phyloP scores from a whole-genome alignment of 1,140 invertebrate genomes.

The Brachionus sp. region DNA sequence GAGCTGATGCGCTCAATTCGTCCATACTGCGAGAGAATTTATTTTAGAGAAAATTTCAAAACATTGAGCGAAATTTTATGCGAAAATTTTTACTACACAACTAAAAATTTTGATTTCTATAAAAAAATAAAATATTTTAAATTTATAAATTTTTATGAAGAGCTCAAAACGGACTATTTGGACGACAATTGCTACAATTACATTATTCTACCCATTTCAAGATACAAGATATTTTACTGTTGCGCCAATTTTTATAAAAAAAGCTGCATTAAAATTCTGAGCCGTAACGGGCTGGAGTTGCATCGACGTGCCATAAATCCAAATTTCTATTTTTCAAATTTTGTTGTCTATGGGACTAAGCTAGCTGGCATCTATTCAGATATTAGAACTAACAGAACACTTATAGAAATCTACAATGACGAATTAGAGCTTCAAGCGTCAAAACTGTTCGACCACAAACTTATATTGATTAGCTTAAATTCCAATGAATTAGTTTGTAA shows the following conservation, averaged over 20 bases:
- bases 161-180: background rate
- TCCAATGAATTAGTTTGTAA: conserved; percentile 19
- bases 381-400: background rate
- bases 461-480: background rate
- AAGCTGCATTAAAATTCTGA: conserved; percentile 10
- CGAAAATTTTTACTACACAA: background rate
- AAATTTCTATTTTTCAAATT: conserved; percentile 5
- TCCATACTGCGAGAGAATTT: background rate
- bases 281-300: background rate
- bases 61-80: background rate
- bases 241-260: conserved; percentile 35
- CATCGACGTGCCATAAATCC: conserved; percentile 17
- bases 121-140: conserved; percentile 29
- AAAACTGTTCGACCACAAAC: conserved; percentile 7
- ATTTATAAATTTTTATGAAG: conserved; percentile 14
- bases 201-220: background rate
- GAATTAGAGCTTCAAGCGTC: conserved; percentile 10
- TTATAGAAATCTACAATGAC: conserved; percentile 42
- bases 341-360: background rate
- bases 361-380: conserved; percentile 15
- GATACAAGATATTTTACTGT: conserved; percentile 38
- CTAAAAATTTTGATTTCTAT: background rate
- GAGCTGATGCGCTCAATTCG: background rate
- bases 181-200: conserved; percentile 32
- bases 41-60: background rate